Evolutionary conservation across 2,888 invertebrate genomes (phyloP), one percentile per base, ranked within the genome.

Genomic region (Stegophylla sp.): DNA sequence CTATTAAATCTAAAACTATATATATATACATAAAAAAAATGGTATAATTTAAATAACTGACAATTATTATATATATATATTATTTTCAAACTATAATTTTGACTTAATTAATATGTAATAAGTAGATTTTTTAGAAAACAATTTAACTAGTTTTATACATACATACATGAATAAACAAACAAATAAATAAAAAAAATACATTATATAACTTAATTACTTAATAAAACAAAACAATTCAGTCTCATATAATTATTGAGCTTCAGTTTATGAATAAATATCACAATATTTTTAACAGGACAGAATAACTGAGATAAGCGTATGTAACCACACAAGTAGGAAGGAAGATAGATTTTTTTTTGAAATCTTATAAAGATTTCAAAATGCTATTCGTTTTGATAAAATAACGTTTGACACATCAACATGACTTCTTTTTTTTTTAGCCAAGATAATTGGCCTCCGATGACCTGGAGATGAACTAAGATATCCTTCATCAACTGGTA

Each of bases 241-340:
- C 77, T 77, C 45, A 67, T 17, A 67, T 17, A 26, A 66, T n/a
- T n/a, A n/a, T 41, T 76, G 45, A 77, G 53, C 75, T 56, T 67
- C 56, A 77, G 28, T n/a, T n/a, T n/a, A n/a, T n/a, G 43, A 69
- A 69, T 69, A 59, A 69, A 59, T 77, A 77, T 77, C 77, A 77
- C 77, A 77, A 48, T 26, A 56, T 66, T 43, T 63, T 63, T n/a
- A 48, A 48, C 28, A 61, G 23, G 26, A 59, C 28, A 72, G 45
- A 61, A 59, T 34, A 73, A n/a, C 17, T 74, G 17, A 74, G 13
- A 48, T 17, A 23, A 28, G 2, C 20, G 56, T 45, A 56, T 59
- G n/a, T 59, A 34, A 51, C 1, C 0, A 17, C 45, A 77, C 69
- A 77, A 77, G 23, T 20, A 51, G 28, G 28, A 41, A 51, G 28